These are phyloP conservation scores for Parasteatoda lunata DNA, from an alignment of 2,888 invertebrate genomes.

Conservation along the genomic window DNA sequence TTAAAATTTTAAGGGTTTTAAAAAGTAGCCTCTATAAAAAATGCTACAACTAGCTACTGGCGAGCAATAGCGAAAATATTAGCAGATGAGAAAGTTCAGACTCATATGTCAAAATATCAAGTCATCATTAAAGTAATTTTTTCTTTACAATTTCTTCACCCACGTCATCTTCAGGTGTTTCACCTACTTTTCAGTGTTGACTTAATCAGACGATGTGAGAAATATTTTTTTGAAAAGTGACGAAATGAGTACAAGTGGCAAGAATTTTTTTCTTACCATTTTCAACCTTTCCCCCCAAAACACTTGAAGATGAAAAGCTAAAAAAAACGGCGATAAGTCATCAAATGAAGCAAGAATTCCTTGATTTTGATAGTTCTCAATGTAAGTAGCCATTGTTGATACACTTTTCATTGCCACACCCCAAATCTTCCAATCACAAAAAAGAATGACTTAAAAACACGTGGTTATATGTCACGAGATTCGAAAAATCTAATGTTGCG, in stretches of 20 bases:
- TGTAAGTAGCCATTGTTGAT: constrained; percentile 14
- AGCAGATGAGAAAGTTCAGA: no score
- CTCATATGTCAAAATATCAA: no score
- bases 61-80: no score
- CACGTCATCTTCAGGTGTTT: constrained; percentile 8
- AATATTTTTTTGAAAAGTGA: background rate
- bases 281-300: constrained; percentile 13
- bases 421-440: constrained; percentile 6
- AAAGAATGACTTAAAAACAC: no score
- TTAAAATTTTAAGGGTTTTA: no score
- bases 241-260: constrained; percentile 14
- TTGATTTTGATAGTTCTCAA: background rate
- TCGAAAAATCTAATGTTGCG: no score
- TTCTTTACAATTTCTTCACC: no score
- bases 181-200: constrained; percentile 38
- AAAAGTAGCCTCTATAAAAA: no score
- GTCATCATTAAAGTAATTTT: no score
- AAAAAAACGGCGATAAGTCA: background rate
- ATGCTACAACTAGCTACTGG: no score
- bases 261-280: background rate
- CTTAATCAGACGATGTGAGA: background rate
- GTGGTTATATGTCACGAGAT: no score
- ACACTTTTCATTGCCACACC: constrained; percentile 22
- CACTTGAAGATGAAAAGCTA: constrained; percentile 18
- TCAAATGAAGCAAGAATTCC: constrained; percentile 37